Conservation (phyloP, 2,113 vertebrate species). For the Charadrius vociferus region DNA sequence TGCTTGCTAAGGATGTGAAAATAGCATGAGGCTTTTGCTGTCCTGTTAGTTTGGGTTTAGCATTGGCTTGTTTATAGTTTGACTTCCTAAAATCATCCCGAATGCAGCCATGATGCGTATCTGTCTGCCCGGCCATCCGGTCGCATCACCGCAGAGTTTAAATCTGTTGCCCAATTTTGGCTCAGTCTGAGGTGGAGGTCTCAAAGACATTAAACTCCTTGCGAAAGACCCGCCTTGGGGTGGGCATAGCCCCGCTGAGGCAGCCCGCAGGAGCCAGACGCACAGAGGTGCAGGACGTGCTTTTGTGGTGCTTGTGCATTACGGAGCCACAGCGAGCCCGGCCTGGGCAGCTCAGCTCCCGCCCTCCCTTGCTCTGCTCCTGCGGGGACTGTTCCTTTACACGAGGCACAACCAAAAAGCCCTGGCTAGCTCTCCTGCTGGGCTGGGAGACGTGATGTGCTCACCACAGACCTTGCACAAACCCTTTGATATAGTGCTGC, state of each 20-base stretch:
- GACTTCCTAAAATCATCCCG: not conserved
- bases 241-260: not conserved
- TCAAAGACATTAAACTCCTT: not conserved
- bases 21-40: not conserved
- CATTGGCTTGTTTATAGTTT: not conserved
- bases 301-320: not conserved
- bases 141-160: rapidly evolving
- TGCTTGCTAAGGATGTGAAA: not conserved
- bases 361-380: not conserved
- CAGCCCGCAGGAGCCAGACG: not conserved
- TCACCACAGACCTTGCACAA: not conserved
- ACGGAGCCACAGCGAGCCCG: not conserved
- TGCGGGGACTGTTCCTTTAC: not conserved
- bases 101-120: rapidly evolving
- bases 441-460: rapidly evolving
- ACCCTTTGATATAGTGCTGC: not conserved
- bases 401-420: not conserved
- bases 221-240: not conserved
- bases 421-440: not conserved
- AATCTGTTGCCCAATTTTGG: not conserved
- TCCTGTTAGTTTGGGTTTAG: not conserved
- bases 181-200: not conserved
- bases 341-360: not conserved
- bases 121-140: not conserved
- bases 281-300: not conserved